A percentile compares a stretch with the other conserved stretches of the same genome.
These are phyloP conservation scores for Coenobita brevimanus DNA, from an alignment of 1,140 invertebrate genomes.

Conservation along the genomic window DNA sequence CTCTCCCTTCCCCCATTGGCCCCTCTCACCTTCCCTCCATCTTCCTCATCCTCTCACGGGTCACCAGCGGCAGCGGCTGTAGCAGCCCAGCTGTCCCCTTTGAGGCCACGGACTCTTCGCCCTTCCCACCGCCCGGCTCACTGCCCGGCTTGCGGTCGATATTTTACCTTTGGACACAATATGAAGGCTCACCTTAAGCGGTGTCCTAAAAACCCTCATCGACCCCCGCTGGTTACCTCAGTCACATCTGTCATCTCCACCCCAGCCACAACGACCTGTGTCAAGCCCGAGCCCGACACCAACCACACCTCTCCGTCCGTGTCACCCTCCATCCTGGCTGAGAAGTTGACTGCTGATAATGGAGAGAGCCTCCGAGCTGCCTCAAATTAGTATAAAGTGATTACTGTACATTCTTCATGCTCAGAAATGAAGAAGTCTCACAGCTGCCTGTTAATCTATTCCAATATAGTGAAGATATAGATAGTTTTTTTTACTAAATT, in stretches of 20 bases:
- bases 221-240: slow-evolving; percentile 54
- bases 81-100: slow-evolving; percentile 52
- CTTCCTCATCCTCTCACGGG: slow-evolving; percentile 53
- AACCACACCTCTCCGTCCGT: slow-evolving; percentile 67
- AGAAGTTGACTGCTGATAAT: slow-evolving; percentile 56
- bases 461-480: slow-evolving; percentile 17
- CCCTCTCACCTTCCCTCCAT: slow-evolving; percentile 64
- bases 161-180: slow-evolving; percentile 70
- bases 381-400: slow-evolving; percentile 40
- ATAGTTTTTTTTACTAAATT: not conserved
- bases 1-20: slow-evolving; percentile 65
- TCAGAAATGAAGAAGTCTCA: not conserved
- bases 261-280: slow-evolving; percentile 48
- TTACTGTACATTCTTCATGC: not conserved
- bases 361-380: slow-evolving; percentile 54
- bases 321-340: slow-evolving; percentile 58
- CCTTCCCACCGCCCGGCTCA: slow-evolving; percentile 68
- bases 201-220: slow-evolving; percentile 68
- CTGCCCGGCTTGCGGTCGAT: slow-evolving; percentile 69
- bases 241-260: slow-evolving; percentile 53
- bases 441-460: slow-evolving; percentile 33
- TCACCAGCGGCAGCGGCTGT: slow-evolving; percentile 55
- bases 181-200: slow-evolving; percentile 70
- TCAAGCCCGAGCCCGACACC: slow-evolving; percentile 52
- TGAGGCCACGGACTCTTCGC: slow-evolving; percentile 65